Evolutionary conservation across 2,888 invertebrate genomes (phyloP), one percentile per base, ranked within the genome.

Genomic region (Dasypogon diadema): DNA sequence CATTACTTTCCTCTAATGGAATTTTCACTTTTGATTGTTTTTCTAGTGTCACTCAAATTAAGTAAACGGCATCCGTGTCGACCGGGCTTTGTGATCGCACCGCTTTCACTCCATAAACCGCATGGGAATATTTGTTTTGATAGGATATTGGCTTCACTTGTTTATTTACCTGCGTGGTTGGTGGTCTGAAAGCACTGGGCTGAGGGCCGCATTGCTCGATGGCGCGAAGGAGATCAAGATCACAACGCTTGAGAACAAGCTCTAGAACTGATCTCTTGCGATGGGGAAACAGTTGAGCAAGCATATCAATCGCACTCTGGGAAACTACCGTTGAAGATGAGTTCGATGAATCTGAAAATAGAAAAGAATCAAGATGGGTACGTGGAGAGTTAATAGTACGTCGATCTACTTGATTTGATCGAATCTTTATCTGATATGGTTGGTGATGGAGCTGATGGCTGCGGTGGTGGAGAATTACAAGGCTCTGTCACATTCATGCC

Each of bases 241-340:
- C 96, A 84, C 97, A 97, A 37, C 96, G 91, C 79, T 96, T 93
- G 55, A 98, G 87, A n/a, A 97, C 95, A 79, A 97, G 87, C 83
- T 98, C 96, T 68, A 98, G 87, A 1, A 97, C 96, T 0, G 95
- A 91, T 1, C 93, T 88, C 83, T 96, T 95, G 81, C 96, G 93
- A 81, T 94, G 94, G 0, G 97, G 97, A 83, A 98, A 98, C 37
- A 98, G 87, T 80, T 95, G 92, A 10, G 92, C 90, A 51, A 98
- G 87, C 88, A 98, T 95, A 81, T 97, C 96, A 81, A 93, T 87
- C 74, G 93, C 92, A 65, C 91, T 92, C 18, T 91, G 90, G 75
- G 92, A 92, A 6, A 93, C 91, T 58, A 68, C 65, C 3, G 75
- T 26, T n/a, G 60, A 26, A 14, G 74, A 74, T 24, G 74, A 74